A percentile compares a stretch with the other conserved stretches of the same genome.
phyloP scores from a whole-genome alignment of 2,113 vertebrate species.

The Albula glossodonta region DNA sequence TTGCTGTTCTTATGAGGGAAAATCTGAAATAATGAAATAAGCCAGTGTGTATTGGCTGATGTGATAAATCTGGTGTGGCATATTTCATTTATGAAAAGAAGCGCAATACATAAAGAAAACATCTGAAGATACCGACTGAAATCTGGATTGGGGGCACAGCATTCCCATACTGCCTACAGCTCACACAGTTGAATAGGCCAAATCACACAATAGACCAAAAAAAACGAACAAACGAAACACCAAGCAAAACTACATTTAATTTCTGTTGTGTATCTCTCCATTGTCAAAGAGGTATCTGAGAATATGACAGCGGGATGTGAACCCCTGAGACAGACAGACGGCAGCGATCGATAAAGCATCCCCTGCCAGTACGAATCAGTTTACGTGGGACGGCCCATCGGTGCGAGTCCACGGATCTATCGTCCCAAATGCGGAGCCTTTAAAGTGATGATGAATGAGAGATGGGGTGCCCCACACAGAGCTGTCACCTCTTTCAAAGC shows the following conservation, averaged over 20 bases:
- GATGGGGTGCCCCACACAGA: constrained; percentile 48
- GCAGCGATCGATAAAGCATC: neutral
- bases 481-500: constrained; percentile 46
- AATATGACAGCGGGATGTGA: neutral
- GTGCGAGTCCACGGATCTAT: neutral
- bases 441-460: constrained; percentile 56
- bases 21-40: too few relatives aligned
- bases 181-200: too few relatives aligned
- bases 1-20: too few relatives aligned
- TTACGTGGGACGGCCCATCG: neutral
- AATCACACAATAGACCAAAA: neutral
- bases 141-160: too few relatives aligned
- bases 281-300: neutral
- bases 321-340: too few relatives aligned
- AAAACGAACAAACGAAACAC: neutral
- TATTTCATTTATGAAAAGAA: too few relatives aligned
- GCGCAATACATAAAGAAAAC: too few relatives aligned
- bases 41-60: too few relatives aligned
- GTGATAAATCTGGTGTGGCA: too few relatives aligned
- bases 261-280: neutral
- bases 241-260: neutral
- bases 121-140: too few relatives aligned
- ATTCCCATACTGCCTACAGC: too few relatives aligned
- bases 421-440: constrained; percentile 23
- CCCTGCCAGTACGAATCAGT: neutral